Base-by-base conservation (phyloP, 1,140 invertebrate genomes). In the Aphaenogaster rudis region DNA sequence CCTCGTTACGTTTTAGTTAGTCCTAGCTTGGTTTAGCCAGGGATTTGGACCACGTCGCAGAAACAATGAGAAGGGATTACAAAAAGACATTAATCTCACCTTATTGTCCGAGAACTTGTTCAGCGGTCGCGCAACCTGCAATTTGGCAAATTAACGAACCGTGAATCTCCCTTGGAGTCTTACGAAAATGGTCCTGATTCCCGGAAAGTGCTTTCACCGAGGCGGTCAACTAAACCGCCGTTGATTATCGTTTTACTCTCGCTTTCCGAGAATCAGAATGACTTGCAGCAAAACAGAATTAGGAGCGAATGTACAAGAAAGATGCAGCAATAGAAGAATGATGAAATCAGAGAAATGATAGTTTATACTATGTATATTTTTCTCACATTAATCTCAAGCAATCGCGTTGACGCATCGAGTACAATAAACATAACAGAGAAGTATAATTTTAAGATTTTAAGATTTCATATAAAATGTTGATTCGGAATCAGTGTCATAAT, bases 181-280 rank as follows among this genome's bases (percentile, higher is more conserved):
- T 50, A 80, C 67, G 77, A 52, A 66, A 67, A 67, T 33, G 33
- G 6, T 52, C 13, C n/a, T 52, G 45, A 52, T 80, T 80, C 77
- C 63, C 33, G 48, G 77, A 80, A 80, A 67, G 77, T 45, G n/a
- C 77, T 80, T 80, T 80, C 77, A 80, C 61, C 48, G n/a, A 67
- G 45, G 6, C 45, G 17, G 48, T 80, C 61, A 45, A 64, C 33
- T 64, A 48, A 64, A 21, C 17, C 61, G 28, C 45, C 28, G 42
- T 28, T 45, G 42, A 63, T 59, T 78, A 5, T 67, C 61, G 17
- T 52, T 67, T 36, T 48, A 67, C 45, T 80, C 33, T 80, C 61
- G n/a, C 45, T 80, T 67, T 67, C n/a, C 33, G 17, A 64, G 7
- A 8, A 17, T 81, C 39, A 81, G 42, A 59, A 39, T 61, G 54